Evolutionary conservation across 2,888 invertebrate species (phyloP), one percentile per base, ranked within the genome.

Genomic region (Cotesia congregata): DNA sequence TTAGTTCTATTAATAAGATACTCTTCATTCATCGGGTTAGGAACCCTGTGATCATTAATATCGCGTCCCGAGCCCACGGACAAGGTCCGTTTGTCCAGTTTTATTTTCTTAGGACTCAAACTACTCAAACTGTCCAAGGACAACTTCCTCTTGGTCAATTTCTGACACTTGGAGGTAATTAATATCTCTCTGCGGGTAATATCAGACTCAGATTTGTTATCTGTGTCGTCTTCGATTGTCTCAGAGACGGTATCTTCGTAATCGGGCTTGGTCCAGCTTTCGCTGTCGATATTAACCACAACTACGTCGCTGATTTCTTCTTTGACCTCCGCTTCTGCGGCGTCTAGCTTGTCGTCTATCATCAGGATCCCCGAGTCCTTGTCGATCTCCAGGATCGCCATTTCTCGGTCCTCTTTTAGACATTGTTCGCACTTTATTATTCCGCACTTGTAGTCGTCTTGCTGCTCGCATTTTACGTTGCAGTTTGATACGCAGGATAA

Each of bases 301-400:
- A 91, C 91, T 74, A 91, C 91, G 79, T 92, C 92, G 79, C 91
- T 91, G 2, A 90, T 88, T 67, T 92, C 92, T 77, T 91, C 91
- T 75, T 88, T 88, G 41, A 89, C 88, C 67, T 87, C 87, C n/a
- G 85, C 78, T 67, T 89, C 89, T 3, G 83, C 89, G 4, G 82
- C 81, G 67, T 89, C 88, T 9, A 89, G 79, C 68, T 82, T 81
- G 30, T 82, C 83, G 70, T 84, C 85, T 65, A 83, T 82, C 72
- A 85, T 78, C 73, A 87, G 74, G 40, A 88, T 88, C 2, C 88
- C 87, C 30, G 89, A 87, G 72, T 88, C 88, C 80, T 89, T 89
- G 61, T 88, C 88, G 72, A 88, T 88, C 67, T 83, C 82, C 75
- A 87, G 77, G 70, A 88, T 87, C 17, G 86, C 83, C 83, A 89